Base-by-base conservation (phyloP, 2,113 vertebrate species). In the Periophthalmus modestus region DNA sequence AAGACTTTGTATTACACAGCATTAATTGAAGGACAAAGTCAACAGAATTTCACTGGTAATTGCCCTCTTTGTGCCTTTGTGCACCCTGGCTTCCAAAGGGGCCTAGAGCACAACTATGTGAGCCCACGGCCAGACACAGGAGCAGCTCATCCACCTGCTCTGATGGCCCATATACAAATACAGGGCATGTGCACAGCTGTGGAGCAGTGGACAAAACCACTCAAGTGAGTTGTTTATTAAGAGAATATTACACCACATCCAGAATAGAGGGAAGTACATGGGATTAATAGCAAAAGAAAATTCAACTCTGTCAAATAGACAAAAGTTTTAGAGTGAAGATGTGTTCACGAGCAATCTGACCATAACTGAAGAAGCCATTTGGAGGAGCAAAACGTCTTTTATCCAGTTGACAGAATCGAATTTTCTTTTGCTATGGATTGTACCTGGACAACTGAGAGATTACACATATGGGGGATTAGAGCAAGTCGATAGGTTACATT, bases 11-110 rank as follows among this genome's bases (percentile, higher is more conserved):
- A 74, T 75, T 75, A 79, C 77, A 82, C 71, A 80, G 81, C 75
- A 82, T 85, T 89, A 88, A 89, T 81, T 91, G 84, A 90, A 86
- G 80, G 83, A 73, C 74, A 89, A 87, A 84, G 80, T 82, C 79
- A 89, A 91, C 88, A 83, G 69, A 88, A 88, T 83, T 88, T 78
- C 59, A 68, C 68, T 74, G 73, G 80, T 89, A 88, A 88, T 88
- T 88, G 83, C 72, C 62, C 71, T 71, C 59, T 70, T 68, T 72
- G 69, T 55, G 68, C 52, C 34, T 61, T 66, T 52, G 57, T 73
- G 36, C 71, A 52, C 69, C 62, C 28, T 21, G 7, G 3, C 54
- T 48, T 54, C 76, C 54, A 80, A 69, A 66, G 54, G 77, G 59
- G 72, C 23, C 72, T 72, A 74, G 57, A 73, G 66, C 21, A 73